These are phyloP conservation scores for Trichogramma pretiosum DNA, from an alignment of 1,140 invertebrate species.

Conservation along the genomic window DNA sequence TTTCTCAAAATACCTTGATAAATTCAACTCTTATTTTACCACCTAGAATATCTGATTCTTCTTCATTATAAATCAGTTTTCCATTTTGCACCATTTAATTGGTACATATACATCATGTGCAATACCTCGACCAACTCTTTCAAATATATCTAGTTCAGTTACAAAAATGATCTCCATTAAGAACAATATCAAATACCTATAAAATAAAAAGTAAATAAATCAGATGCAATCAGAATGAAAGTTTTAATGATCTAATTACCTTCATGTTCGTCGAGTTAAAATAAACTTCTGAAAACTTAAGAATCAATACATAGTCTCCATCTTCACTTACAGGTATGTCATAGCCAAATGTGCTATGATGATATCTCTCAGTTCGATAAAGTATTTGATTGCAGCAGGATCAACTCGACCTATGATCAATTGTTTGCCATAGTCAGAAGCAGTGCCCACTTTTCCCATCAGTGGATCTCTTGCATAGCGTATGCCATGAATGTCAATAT, in stretches of 20 bases:
- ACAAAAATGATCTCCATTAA: slow-evolving; percentile 90
- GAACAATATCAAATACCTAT: slow-evolving; percentile 85
- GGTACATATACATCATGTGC: slow-evolving; percentile 90
- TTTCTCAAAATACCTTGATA: slow-evolving; percentile 56
- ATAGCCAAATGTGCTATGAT: slow-evolving; percentile 84
- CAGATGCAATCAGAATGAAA: too few species aligned
- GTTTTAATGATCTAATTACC: slow-evolving; percentile 40
- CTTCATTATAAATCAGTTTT: slow-evolving; percentile 69
- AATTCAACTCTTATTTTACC: slow-evolving; percentile 85
- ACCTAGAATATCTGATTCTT: slow-evolving; percentile 76
- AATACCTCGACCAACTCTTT: slow-evolving; percentile 82
- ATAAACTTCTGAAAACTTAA: slow-evolving; percentile 91
- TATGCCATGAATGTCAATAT: slow-evolving; percentile 70
- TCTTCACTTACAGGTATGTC: slow-evolving; percentile 76
- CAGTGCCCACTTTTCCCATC: slow-evolving; percentile 70
- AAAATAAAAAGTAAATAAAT: slow-evolving; percentile 23
- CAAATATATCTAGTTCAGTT: slow-evolving; percentile 86
- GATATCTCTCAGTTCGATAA: slow-evolving; percentile 85
- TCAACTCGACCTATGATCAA: slow-evolving; percentile 71
- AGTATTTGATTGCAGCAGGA: slow-evolving; percentile 72
- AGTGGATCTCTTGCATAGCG: slow-evolving; percentile 74
- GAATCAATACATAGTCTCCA: slow-evolving; percentile 79
- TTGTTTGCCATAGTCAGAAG: slow-evolving; percentile 86
- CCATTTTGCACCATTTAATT: slow-evolving; percentile 71
- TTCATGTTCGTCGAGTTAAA: slow-evolving; percentile 85